Evolutionary conservation across 2,113 vertebrate genomes (phyloP).

Genomic region (Pitta sordida): DNA sequence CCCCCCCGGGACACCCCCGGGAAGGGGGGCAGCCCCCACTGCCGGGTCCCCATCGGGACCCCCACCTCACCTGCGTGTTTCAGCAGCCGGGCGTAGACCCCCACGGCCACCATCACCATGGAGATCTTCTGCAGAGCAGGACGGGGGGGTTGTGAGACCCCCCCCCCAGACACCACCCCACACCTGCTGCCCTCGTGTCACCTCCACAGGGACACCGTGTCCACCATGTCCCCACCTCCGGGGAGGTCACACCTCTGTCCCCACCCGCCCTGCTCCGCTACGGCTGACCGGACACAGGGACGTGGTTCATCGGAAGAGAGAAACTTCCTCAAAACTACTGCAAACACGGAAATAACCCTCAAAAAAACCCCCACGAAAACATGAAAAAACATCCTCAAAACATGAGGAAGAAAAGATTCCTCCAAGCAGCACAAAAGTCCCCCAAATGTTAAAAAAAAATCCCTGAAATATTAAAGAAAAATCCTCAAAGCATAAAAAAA

Average conservation of each 20-base stretch:
- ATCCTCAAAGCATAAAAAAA: not conserved
- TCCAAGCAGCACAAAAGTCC: not conserved
- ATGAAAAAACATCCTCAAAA: not conserved
- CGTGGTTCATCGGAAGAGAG: rapidly evolving
- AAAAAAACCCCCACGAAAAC: not conserved
- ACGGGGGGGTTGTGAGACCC: rapidly evolving
- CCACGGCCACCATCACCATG: constrained; percentile 82
- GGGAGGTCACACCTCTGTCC: not conserved
- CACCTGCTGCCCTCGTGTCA: not conserved
- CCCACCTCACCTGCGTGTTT: constrained; percentile 85
- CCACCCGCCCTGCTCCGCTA: not conserved
- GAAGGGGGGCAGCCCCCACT: not conserved
- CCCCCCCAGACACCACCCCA: not conserved
- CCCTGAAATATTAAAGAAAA: not conserved
- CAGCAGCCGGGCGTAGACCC: constrained; percentile 84
- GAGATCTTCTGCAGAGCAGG: constrained; percentile 77
- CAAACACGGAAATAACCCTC: not conserved
- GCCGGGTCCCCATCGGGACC: not conserved
- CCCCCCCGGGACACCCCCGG: not conserved
- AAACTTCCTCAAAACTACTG: not conserved
- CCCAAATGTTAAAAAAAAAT: not conserved
- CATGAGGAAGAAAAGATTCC: too few relatives aligned
- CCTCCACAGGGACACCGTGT: not conserved
- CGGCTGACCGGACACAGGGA: not conserved
- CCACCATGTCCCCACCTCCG: not conserved